Conservation (phyloP, 2,888 invertebrate genomes). For the Pantelozetes paolii region DNA sequence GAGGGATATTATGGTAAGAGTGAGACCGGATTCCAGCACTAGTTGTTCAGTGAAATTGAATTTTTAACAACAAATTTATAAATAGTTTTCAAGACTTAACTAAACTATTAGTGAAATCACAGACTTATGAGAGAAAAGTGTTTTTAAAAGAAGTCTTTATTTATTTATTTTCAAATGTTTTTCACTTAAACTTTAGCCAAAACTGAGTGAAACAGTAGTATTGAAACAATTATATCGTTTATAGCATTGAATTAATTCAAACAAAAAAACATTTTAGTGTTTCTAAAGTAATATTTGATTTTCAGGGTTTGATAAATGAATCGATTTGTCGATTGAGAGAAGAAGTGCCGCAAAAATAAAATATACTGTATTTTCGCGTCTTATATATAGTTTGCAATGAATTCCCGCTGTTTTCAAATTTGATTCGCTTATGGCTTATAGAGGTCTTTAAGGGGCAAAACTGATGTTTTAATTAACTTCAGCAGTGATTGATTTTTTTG, state of each 20-base stretch:
- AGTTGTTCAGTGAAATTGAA: too few species aligned
- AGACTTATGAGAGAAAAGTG: too few species aligned
- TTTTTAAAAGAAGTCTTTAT: too few species aligned
- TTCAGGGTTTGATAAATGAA: neutral
- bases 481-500: conserved; percentile 33
- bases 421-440: conserved; percentile 21
- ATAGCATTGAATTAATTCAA: neutral
- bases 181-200: too few species aligned
- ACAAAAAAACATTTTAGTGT: neutral
- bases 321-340: neutral
- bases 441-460: conserved; percentile 17
- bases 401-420: conserved; percentile 34
- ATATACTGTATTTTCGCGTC: neutral
- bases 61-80: too few species aligned
- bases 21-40: too few species aligned
- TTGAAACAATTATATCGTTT: neutral
- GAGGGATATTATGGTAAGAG: too few species aligned
- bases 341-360: conserved; percentile 10
- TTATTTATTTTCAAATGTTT: neutral
- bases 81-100: too few species aligned
- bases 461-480: conserved; percentile 37
- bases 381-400: neutral
- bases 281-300: conserved; percentile 3
- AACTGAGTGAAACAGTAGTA: neutral
- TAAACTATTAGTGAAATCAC: too few species aligned